phyloP scores from a whole-genome alignment of 2,113 vertebrate species.

The Bubo blakistoni region DNA sequence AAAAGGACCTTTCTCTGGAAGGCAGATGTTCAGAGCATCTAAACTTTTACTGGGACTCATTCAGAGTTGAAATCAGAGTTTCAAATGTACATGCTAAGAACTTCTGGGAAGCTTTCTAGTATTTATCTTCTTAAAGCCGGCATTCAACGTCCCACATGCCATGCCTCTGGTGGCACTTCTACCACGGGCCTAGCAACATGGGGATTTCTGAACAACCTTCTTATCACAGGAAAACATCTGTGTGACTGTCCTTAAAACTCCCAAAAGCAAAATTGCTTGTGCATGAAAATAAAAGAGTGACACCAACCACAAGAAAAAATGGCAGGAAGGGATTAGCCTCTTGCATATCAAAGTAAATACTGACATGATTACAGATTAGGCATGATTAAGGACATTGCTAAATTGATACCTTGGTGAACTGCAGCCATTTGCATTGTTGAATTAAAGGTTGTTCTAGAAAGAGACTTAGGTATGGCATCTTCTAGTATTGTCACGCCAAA shows the following conservation, averaged over 20 bases:
- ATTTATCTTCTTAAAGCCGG: background rate
- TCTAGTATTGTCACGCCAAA: background rate
- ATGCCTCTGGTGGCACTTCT: background rate
- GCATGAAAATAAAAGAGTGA: background rate
- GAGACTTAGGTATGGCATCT: background rate
- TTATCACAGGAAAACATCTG: background rate
- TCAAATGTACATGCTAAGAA: background rate
- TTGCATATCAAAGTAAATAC: background rate
- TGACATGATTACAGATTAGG: background rate
- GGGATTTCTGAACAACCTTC: background rate
- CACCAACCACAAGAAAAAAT: background rate
- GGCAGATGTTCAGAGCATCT: background rate
- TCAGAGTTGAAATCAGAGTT: background rate
- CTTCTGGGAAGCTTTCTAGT: background rate
- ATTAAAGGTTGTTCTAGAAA: background rate
- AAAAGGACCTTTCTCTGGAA: background rate
- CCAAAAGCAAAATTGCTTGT: background rate
- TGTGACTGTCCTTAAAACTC: background rate
- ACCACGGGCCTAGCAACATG: background rate
- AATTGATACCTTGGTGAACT: background rate
- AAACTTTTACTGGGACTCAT: background rate
- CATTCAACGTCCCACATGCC: background rate
- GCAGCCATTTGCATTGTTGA: background rate
- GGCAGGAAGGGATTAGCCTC: background rate
- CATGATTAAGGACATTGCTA: background rate